These are phyloP conservation scores for Amphiura filiformis DNA, from an alignment of 35 echinoderm and acorn worm genomes.

Conservation along the genomic window DNA sequence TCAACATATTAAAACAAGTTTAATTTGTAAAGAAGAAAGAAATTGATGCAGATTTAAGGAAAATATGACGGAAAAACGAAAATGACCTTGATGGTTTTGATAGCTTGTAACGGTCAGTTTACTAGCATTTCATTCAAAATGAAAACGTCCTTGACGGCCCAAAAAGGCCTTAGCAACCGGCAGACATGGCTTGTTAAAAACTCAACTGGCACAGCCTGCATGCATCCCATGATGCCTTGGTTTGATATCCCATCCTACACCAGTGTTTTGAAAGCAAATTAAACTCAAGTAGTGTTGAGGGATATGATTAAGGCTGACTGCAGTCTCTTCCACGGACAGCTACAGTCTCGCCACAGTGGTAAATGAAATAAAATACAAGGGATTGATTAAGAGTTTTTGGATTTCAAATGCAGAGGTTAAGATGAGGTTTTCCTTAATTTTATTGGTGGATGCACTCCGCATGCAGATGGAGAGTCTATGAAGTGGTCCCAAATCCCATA, in stretches of 20 bases:
- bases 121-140: too few species aligned
- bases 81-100: too few species aligned
- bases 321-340: too few species aligned
- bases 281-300: neutral
- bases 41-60: too few species aligned
- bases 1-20: too few species aligned
- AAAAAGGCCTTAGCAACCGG: too few species aligned
- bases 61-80: too few species aligned
- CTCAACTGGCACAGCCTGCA: slow-evolving; percentile 1
- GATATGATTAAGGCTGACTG: neutral
- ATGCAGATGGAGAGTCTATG: neutral
- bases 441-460: neutral
- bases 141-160: too few species aligned
- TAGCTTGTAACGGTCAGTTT: too few species aligned
- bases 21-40: too few species aligned
- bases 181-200: neutral
- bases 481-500: neutral
- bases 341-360: too few species aligned
- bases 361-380: neutral
- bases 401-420: neutral
- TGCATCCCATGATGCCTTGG: neutral
- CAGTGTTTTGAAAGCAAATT: slow-evolving; percentile 10
- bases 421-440: neutral
- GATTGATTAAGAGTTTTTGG: neutral
- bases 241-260: neutral